Evolutionary conservation across 2,888 invertebrate genomes (phyloP), one percentile per base, ranked within the genome.

Genomic region (Augochlorella aurata): DNA sequence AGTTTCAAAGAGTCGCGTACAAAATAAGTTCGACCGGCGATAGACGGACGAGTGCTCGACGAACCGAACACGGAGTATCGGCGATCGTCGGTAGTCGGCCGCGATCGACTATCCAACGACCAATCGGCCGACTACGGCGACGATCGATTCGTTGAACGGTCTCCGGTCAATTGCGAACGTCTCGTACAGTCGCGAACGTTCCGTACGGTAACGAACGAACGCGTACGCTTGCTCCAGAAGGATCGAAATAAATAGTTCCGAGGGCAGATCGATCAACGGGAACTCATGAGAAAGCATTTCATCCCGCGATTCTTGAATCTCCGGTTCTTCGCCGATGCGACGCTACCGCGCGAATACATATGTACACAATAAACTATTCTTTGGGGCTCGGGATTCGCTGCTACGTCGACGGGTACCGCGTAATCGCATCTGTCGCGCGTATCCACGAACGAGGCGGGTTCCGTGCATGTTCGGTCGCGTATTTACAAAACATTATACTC

Each of bases 311-410:
- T 14, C 45, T 45, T 21, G 66, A 66, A 5, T 45, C n/a, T 44
- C n/a, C 38, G 4, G 18, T 7, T 29, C 71, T 1, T 61, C 29
- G 47, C 24, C 49, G 10, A n/a, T 9, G 14, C 45, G 29, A 49
- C 14, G 65, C 38, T 65, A 12, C 65, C 18, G 44, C 54, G 4
- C 66, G 21, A 4, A 24, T 18, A 38, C 61, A 8, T 24, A 38
- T 49, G n/a, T 45, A 21, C 21, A n/a, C 68, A 10, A 83, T 76
- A 80, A 74, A 82, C 84, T 86, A 81, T 79, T 81, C 84, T 85
- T 88, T 66, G 45, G 66, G 66, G 47, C 21, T 9, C 16, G 16
- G 52, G 67, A 68, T 81, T 70, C 69, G 78, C 58, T 81, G 52
- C 54, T 21, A 66, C 74, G 65, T 44, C 44, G 67, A 61, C 49